These are phyloP conservation scores for Eleutherodactylus coqui DNA, from an alignment of 2,797 vertebrate species.

Conservation along the genomic window DNA sequence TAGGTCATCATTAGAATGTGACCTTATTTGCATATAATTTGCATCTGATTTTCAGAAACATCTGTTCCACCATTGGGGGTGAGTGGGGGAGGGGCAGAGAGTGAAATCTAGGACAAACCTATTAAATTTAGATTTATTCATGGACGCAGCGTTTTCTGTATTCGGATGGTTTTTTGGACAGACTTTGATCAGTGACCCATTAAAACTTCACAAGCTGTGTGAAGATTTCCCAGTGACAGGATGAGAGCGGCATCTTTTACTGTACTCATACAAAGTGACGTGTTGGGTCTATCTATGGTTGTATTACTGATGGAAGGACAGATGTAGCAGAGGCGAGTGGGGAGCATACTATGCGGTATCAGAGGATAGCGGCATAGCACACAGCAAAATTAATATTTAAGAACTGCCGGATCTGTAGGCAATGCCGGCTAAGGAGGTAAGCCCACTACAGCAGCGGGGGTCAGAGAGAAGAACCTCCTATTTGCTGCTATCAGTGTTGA, in stretches of 20 bases:
- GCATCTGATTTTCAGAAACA: conserved; percentile 43
- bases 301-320: too few species aligned
- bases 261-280: background rate
- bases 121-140: conserved; percentile 38
- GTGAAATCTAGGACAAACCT: conserved; percentile 34
- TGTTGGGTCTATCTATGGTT: too few species aligned
- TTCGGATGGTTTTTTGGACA: conserved; percentile 24
- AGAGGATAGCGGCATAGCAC: too few species aligned
- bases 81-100: background rate
- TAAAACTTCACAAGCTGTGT: background rate
- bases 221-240: background rate
- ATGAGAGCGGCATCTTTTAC: background rate
- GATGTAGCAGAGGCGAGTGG: too few species aligned
- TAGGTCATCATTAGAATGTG: conserved; percentile 25
- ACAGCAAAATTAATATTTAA: too few species aligned
- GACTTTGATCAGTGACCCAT: background rate
- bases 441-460: too few species aligned
- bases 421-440: too few species aligned
- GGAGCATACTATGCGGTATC: too few species aligned
- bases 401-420: too few species aligned
- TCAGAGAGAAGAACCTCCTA: too few species aligned
- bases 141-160: background rate
- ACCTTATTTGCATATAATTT: conserved; percentile 51
- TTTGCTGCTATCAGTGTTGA: too few species aligned
- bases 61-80: conserved; percentile 48